Conservation (phyloP, 2,797 vertebrate species). For the Ptychobarbus kaznakovi region DNA sequence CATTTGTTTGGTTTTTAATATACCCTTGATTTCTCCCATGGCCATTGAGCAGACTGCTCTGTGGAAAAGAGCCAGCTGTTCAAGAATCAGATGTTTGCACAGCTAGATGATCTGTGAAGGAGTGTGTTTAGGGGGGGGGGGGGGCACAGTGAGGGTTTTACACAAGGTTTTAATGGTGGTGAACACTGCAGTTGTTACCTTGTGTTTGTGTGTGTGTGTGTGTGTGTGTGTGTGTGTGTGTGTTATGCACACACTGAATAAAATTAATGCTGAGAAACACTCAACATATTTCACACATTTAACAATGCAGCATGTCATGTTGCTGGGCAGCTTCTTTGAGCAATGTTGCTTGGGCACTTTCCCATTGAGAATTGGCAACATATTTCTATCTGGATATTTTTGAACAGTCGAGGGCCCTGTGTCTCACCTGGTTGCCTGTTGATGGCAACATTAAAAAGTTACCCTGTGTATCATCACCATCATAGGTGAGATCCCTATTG, state of each 20-base stretch:
- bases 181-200: background rate
- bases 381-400: too few species aligned
- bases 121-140: constrained; percentile 42
- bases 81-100: constrained; percentile 67
- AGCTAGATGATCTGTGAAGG: constrained; percentile 79
- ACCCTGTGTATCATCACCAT: too few species aligned
- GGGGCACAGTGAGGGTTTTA: constrained; percentile 12
- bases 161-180: background rate
- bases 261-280: background rate
- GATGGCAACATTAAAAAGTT: too few species aligned
- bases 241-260: background rate
- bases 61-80: constrained; percentile 78
- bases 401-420: too few species aligned
- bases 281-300: background rate
- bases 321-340: too few species aligned
- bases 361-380: too few species aligned
- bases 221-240: background rate
- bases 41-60: constrained; percentile 64
- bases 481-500: too few species aligned
- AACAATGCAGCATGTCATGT: background rate
- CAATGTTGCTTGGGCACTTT: too few species aligned
- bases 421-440: too few species aligned
- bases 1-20: constrained; percentile 79
- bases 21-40: constrained; percentile 79
- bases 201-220: background rate